Conservation (phyloP, 2,888 invertebrate species). For the Dicyrtoma fusca region DNA sequence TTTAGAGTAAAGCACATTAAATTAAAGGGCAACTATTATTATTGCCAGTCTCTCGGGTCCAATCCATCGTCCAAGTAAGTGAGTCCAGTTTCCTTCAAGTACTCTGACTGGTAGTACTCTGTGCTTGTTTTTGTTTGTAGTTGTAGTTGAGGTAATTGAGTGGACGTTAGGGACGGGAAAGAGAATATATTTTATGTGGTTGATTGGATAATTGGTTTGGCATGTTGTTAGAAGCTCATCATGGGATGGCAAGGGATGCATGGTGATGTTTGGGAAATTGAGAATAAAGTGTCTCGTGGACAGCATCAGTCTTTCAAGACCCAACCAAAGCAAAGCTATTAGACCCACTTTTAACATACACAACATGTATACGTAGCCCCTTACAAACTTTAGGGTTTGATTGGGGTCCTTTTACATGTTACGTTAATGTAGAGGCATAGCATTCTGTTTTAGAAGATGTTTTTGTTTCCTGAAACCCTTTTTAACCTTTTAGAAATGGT, state of each 20-base stretch:
- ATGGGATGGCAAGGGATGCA: background rate
- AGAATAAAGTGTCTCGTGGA: conserved; percentile 1
- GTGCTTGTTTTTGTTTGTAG: background rate
- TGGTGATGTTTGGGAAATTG: background rate
- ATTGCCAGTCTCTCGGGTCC: background rate
- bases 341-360: too few relatives aligned
- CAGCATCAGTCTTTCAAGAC: background rate
- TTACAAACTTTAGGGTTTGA: too few relatives aligned
- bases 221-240: background rate
- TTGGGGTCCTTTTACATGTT: too few relatives aligned
- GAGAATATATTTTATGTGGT: background rate
- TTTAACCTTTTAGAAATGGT: too few relatives aligned
- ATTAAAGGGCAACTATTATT: background rate
- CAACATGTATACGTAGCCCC: too few relatives aligned
- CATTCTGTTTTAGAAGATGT: too few relatives aligned
- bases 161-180: background rate
- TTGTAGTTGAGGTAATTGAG: background rate
- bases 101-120: background rate
- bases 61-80: background rate
- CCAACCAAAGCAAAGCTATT: too few relatives aligned
- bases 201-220: conserved; percentile 14
- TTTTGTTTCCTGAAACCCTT: too few relatives aligned
- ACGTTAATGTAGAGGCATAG: too few relatives aligned
- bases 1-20: too few relatives aligned
- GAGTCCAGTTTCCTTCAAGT: background rate